Evolutionary conservation across 1,140 invertebrate species (phyloP).

Genomic region (Marisa cornuarietis): DNA sequence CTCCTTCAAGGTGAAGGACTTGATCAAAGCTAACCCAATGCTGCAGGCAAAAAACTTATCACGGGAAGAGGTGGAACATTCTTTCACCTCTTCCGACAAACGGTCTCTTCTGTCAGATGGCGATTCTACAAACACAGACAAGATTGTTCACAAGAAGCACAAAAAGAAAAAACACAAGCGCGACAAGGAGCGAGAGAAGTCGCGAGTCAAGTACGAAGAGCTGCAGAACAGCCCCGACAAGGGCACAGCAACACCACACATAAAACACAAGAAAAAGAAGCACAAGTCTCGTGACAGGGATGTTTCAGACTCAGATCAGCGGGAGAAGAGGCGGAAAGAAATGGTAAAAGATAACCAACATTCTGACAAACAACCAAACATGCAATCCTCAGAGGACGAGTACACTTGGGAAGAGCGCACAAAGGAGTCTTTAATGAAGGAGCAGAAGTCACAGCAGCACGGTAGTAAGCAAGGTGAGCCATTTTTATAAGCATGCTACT

Average conservation of each 20-base stretch:
- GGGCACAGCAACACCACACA: neutral
- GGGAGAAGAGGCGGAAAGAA: neutral
- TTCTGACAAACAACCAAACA: neutral
- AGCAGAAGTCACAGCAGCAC: neutral
- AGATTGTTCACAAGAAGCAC: slow-evolving; percentile 41
- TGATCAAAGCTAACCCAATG: neutral
- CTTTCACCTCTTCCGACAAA: slow-evolving; percentile 28
- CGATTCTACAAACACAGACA: slow-evolving; percentile 10
- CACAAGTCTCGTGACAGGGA: slow-evolving; percentile 3
- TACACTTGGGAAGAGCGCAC: slow-evolving; percentile 43
- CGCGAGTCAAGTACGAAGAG: neutral
- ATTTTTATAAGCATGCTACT: too few relatives aligned
- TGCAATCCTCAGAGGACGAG: slow-evolving; percentile 15
- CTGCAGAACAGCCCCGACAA: neutral
- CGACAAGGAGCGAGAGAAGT: slow-evolving; percentile 7
- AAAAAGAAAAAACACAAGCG: slow-evolving; percentile 44
- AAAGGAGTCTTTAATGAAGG: slow-evolving; percentile 6
- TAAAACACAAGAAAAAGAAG: slow-evolving; percentile 14
- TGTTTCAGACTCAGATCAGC: slow-evolving; percentile 9
- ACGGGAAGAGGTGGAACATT: slow-evolving; percentile 1
- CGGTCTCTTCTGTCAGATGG: slow-evolving; percentile 27
- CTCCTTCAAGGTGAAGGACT: neutral
- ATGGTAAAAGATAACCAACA: slow-evolving; percentile 1
- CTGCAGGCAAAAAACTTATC: neutral
- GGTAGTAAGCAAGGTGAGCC: slow-evolving; percentile 2